Evolutionary conservation across 1,140 invertebrate species (phyloP).

Genomic region (Globodera rostochiensis): DNA sequence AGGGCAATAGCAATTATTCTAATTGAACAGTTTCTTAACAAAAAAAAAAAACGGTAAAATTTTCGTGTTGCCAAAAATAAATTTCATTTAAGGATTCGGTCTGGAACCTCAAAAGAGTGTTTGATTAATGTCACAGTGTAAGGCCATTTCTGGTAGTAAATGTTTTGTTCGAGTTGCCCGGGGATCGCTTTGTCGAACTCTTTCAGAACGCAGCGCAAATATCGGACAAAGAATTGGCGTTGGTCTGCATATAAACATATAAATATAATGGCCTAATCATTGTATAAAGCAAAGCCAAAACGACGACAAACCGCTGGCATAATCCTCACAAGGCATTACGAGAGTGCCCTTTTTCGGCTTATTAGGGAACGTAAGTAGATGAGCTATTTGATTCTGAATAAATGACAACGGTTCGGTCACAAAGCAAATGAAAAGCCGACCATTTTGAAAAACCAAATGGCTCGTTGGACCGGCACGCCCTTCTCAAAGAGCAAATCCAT

Average conservation of each 20-base stretch:
- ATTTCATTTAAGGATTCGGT: too few relatives aligned
- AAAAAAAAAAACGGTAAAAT: too few relatives aligned
- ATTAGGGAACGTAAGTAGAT: constrained; percentile 10
- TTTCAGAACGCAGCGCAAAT: constrained; percentile 37
- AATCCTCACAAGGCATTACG: constrained; percentile 31
- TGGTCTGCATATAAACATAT: constrained; percentile 31
- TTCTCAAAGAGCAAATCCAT: constrained; percentile 48
- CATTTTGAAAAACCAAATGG: constrained; percentile 59
- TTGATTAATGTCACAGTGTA: constrained; percentile 55
- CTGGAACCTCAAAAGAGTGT: constrained; percentile 49
- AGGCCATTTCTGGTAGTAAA: constrained; percentile 51
- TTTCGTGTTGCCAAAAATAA: too few relatives aligned
- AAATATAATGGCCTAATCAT: background rate
- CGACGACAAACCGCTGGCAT: constrained; percentile 16
- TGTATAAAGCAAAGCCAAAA: background rate
- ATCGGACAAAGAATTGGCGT: constrained; percentile 42
- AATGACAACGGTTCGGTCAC: background rate
- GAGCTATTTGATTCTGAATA: constrained; percentile 37
- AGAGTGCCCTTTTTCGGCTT: constrained; percentile 35
- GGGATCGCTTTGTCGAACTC: constrained; percentile 33
- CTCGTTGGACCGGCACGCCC: constrained; percentile 46
- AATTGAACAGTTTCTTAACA: too few relatives aligned
- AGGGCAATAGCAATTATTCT: too few relatives aligned
- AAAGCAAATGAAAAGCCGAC: background rate
- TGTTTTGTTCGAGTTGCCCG: constrained; percentile 37